A percentile compares a stretch with the other conserved stretches of the same genome.
Conservation (phyloP, 2,888 invertebrate species). For the Oscheius sp. region DNA sequence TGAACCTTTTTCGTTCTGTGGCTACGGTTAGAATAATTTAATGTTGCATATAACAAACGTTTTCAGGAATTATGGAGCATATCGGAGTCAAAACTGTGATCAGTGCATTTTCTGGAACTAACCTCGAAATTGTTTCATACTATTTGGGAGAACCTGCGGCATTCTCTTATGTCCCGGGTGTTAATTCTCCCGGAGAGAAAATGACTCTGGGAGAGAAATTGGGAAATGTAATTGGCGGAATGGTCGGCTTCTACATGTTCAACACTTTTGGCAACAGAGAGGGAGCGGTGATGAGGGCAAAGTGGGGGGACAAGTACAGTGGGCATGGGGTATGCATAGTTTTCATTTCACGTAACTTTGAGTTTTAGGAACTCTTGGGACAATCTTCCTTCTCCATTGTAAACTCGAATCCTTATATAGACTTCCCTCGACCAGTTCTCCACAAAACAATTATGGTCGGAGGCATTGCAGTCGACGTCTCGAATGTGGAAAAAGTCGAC, state of each 20-base stretch:
- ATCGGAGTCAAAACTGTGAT: slow-evolving; percentile 16
- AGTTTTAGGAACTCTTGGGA: slow-evolving; percentile 38
- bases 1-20: slow-evolving; percentile 36
- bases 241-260: slow-evolving; percentile 25
- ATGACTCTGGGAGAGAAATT: slow-evolving; percentile 14
- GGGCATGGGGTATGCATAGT: not conserved
- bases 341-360: not conserved
- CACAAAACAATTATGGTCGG: slow-evolving; percentile 46
- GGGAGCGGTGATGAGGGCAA: not conserved
- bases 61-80: slow-evolving; percentile 30
- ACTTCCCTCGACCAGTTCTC: slow-evolving; percentile 44
- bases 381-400: slow-evolving; percentile 39
- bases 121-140: slow-evolving; percentile 22
- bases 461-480: slow-evolving; percentile 44
- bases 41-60: not conserved
- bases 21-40: slow-evolving; percentile 6
- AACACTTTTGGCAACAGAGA: slow-evolving; percentile 4
- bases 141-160: slow-evolving; percentile 28
- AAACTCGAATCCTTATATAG: slow-evolving; percentile 49
- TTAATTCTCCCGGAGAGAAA: not conserved
- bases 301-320: slow-evolving; percentile 10
- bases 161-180: slow-evolving; percentile 15
- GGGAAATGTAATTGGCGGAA: slow-evolving; percentile 11
- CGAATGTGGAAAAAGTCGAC: slow-evolving; percentile 28
- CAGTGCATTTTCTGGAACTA: slow-evolving; percentile 19